Conservation (phyloP, 2,113 vertebrate genomes). For the Larimichthys crocea region DNA sequence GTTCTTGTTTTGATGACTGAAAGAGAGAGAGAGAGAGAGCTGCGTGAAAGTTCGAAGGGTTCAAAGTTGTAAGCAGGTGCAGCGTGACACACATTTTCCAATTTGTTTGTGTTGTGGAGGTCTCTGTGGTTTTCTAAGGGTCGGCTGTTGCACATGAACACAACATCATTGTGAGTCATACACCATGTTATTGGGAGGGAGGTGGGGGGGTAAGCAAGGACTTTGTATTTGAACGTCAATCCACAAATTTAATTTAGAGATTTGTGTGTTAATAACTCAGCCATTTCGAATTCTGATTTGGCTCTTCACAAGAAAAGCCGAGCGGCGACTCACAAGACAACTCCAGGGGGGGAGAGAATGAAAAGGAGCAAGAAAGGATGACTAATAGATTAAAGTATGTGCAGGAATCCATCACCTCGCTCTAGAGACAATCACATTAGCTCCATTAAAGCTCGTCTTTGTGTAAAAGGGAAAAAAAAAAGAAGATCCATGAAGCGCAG, state of each 20-base stretch:
- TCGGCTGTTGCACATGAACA: background rate
- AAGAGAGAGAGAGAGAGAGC: background rate
- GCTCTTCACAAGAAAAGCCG: slow-evolving; percentile 28
- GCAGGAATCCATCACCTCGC: slow-evolving; percentile 66
- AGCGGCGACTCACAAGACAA: slow-evolving; percentile 54
- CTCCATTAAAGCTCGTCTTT: slow-evolving; percentile 69
- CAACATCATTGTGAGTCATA: slow-evolving; percentile 33
- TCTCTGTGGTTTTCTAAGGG: slow-evolving; percentile 27
- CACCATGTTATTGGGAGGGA: background rate
- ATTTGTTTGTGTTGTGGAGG: slow-evolving; percentile 8
- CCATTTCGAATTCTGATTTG: slow-evolving; percentile 61
- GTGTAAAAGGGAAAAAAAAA: slow-evolving; percentile 34
- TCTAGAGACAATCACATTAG: slow-evolving; percentile 69
- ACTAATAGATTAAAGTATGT: slow-evolving; percentile 71
- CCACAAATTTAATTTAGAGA: slow-evolving; percentile 37
- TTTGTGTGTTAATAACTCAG: slow-evolving; percentile 41
- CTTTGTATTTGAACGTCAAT: slow-evolving; percentile 23
- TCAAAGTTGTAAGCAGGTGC: slow-evolving; percentile 55
- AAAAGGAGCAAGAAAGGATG: slow-evolving; percentile 58
- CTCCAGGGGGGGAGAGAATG: slow-evolving; percentile 25
- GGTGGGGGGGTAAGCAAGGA: background rate
- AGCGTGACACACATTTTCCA: slow-evolving; percentile 2
- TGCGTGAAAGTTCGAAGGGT: background rate
- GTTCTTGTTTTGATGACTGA: slow-evolving; percentile 7
- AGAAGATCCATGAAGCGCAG: slow-evolving; percentile 23